These are phyloP conservation scores for Nephotettix cincticeps DNA, from an alignment of 1,140 invertebrate species.

Conservation along the genomic window DNA sequence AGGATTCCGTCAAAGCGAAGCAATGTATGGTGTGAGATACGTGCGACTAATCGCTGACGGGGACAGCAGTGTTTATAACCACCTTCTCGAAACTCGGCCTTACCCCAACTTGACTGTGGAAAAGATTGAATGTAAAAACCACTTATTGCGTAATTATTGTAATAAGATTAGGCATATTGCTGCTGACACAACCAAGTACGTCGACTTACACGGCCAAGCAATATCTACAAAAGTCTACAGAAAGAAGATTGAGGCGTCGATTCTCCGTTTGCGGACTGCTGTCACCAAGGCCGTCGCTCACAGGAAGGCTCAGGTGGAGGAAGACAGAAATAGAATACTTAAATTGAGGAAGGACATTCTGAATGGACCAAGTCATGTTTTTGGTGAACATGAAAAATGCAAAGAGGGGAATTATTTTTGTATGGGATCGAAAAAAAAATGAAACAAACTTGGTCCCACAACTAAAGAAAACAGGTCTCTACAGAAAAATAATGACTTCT, in stretches of 20 bases:
- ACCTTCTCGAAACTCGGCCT: slow-evolving; percentile 34
- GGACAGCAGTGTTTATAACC: slow-evolving; percentile 42
- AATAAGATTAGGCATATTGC: slow-evolving; percentile 29
- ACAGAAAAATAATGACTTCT: background rate
- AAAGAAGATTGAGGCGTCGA: too few relatives aligned
- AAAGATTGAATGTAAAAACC: slow-evolving; percentile 34
- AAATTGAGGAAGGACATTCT: slow-evolving; percentile 12
- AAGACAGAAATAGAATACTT: background rate
- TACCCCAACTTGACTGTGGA: slow-evolving; percentile 29
- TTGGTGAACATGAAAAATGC: slow-evolving; percentile 26
- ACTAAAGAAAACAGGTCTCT: background rate
- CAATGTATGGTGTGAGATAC: slow-evolving; percentile 42
- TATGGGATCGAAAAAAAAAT: slow-evolving; percentile 6
- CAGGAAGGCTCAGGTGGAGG: background rate
- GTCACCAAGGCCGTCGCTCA: slow-evolving; percentile 16
- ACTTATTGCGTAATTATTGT: slow-evolving; percentile 29
- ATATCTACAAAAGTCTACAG: too few relatives aligned
- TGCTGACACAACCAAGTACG: too few relatives aligned
- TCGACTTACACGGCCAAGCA: too few relatives aligned
- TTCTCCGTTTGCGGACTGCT: background rate
- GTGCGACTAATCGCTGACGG: slow-evolving; percentile 43
- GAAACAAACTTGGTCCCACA: slow-evolving; percentile 25
- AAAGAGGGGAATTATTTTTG: slow-evolving; percentile 22
- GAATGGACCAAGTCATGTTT: slow-evolving; percentile 17
- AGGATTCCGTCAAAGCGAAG: slow-evolving; percentile 44